These are phyloP conservation scores for Drosophila borborema DNA, from an alignment of 2,888 invertebrate genomes.

Conservation along the genomic window DNA sequence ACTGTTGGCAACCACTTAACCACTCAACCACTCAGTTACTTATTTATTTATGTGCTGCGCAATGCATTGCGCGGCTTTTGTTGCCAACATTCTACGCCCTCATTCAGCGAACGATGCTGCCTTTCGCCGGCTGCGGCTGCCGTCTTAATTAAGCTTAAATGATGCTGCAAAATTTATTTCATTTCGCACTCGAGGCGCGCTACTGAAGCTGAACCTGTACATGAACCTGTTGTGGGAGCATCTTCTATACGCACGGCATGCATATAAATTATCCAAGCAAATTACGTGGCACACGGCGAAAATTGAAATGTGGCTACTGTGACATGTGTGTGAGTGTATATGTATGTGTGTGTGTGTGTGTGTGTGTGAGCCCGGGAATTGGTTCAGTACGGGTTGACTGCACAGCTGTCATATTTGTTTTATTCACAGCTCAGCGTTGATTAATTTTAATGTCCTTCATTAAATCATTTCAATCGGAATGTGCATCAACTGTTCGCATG, in stretches of 20 bases:
- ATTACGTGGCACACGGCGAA: conserved; percentile 69
- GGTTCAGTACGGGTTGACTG: conserved; percentile 11
- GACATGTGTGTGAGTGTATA: not conserved
- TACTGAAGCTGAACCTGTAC: conserved; percentile 13
- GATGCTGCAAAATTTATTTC: conserved; percentile 82
- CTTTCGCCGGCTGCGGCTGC: conserved; percentile 61
- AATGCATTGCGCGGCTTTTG: conserved; percentile 67
- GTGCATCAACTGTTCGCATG: conserved; percentile 27
- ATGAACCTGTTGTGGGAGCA: conserved; percentile 38
- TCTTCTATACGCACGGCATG: conserved; percentile 70
- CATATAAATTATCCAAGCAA: conserved; percentile 79
- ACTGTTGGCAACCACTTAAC: conserved; percentile 54
- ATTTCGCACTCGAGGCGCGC: conserved; percentile 67
- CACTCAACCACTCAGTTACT: conserved; percentile 64
- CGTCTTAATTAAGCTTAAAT: conserved; percentile 82
- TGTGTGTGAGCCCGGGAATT: not conserved
- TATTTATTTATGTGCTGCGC: conserved; percentile 73
- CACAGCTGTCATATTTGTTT: conserved; percentile 62
- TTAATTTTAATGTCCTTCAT: conserved; percentile 75
- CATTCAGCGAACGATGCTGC: conserved; percentile 24
- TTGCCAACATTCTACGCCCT: conserved; percentile 40
- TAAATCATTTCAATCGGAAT: conserved; percentile 64
- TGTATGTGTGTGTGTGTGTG: conserved; percentile 16
- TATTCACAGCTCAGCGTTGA: conserved; percentile 54
- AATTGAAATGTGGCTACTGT: conserved; percentile 59